A percentile compares a stretch with the other conserved stretches of the same genome.
These are phyloP conservation scores for Meiosimyza decipiens DNA, from an alignment of 2,888 invertebrate species.

Conservation along the genomic window DNA sequence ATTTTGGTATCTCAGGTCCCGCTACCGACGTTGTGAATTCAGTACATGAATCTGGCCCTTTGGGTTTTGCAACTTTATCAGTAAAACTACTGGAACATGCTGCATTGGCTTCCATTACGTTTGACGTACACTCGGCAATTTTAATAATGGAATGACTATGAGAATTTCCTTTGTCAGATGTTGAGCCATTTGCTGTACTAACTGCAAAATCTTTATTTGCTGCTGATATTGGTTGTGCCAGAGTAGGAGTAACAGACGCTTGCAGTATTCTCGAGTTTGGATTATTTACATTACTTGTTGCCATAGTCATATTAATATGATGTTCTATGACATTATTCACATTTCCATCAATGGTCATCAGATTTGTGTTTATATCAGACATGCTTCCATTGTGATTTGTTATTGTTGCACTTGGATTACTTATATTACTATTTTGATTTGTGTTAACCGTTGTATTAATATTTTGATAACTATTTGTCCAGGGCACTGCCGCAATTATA, in stretches of 20 bases:
- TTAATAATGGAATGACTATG: slow-evolving; percentile 24
- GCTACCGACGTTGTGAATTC: slow-evolving; percentile 15
- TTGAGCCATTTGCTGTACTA: neutral
- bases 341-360: slow-evolving; percentile 3
- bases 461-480: slow-evolving; percentile 50
- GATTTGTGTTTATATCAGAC: slow-evolving; percentile 7
- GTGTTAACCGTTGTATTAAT: slow-evolving; percentile 33
- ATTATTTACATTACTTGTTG: slow-evolving; percentile 17
- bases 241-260: slow-evolving; percentile 22
- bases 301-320: slow-evolving; percentile 9
- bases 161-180: neutral
- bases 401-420: slow-evolving; percentile 39
- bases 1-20: slow-evolving; percentile 23
- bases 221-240: slow-evolving; percentile 22
- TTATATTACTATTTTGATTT: slow-evolving; percentile 36
- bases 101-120: slow-evolving; percentile 8
- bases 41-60: neutral
- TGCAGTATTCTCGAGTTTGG: slow-evolving; percentile 18
- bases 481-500: slow-evolving; percentile 42
- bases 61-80: neutral
- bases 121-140: slow-evolving; percentile 6
- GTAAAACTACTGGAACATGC: slow-evolving; percentile 2
- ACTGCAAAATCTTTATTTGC: neutral
- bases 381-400: slow-evolving; percentile 42
- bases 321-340: slow-evolving; percentile 20